phyloP scores from a whole-genome alignment of 2,888 invertebrate genomes.

The Muschampia plurimacula region DNA sequence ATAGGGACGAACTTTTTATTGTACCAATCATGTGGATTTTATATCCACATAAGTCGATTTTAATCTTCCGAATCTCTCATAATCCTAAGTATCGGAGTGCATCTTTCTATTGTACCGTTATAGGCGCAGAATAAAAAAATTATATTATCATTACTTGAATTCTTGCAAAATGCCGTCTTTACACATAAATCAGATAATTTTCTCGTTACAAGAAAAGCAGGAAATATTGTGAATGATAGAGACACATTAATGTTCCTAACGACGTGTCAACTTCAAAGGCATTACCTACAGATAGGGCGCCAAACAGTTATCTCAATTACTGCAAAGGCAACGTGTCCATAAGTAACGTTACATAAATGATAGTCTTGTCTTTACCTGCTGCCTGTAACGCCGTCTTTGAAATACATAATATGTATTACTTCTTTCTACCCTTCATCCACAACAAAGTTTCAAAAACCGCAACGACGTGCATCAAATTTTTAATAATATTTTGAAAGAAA shows the following conservation, averaged over 20 bases:
- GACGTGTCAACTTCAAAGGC: conserved; percentile 34
- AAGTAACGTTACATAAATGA: background rate
- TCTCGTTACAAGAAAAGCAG: conserved; percentile 31
- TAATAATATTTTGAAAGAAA: too few relatives aligned
- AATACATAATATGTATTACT: background rate
- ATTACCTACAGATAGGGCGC: conserved; percentile 32
- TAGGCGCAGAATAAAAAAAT: background rate
- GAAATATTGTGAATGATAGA: conserved; percentile 27
- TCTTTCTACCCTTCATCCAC: too few relatives aligned
- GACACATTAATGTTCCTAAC: conserved; percentile 33
- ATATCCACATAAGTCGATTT: too few relatives aligned
- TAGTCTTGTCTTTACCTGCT: background rate
- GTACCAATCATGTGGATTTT: too few relatives aligned
- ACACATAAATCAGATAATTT: conserved; percentile 21
- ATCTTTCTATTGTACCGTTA: background rate
- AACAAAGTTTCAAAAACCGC: background rate
- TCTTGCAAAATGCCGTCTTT: conserved; percentile 2
- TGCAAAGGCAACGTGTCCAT: conserved; percentile 2
- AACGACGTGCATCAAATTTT: background rate
- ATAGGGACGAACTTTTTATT: too few relatives aligned
- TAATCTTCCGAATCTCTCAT: too few relatives aligned
- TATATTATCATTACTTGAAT: background rate
- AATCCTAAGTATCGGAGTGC: background rate
- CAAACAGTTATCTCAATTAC: conserved; percentile 38
- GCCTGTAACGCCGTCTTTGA: background rate